Conservation (phyloP, 2,797 vertebrate genomes). For the Semotilus atromaculatus region DNA sequence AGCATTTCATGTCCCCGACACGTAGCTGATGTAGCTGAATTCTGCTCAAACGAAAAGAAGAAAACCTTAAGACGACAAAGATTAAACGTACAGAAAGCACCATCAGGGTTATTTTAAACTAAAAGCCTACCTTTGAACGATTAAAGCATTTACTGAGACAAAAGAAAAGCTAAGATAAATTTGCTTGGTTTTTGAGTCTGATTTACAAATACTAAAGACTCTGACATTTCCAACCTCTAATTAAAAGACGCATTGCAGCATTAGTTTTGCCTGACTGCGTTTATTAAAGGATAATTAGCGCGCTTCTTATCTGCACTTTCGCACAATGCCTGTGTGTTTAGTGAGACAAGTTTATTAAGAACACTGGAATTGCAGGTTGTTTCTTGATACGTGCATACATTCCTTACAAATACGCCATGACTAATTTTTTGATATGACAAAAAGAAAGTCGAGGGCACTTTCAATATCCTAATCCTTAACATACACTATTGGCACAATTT, state of each 20-base stretch:
- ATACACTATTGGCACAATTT: constrained; percentile 23
- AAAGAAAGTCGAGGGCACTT: constrained; percentile 48
- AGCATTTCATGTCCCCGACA: constrained; percentile 30
- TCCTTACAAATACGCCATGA: constrained; percentile 46
- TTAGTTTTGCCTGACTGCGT: constrained; percentile 63
- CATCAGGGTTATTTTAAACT: constrained; percentile 32
- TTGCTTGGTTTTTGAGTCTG: constrained; percentile 39
- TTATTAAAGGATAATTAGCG: constrained; percentile 59
- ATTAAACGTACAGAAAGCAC: constrained; percentile 33
- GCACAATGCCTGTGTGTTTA: constrained; percentile 56
- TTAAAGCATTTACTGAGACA: constrained; percentile 44
- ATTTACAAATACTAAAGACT: constrained; percentile 52
- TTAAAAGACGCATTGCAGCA: constrained; percentile 60
- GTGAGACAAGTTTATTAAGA: constrained; percentile 56
- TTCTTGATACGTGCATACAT: constrained; percentile 37
- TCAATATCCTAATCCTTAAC: constrained; percentile 43
- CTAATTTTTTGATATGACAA: constrained; percentile 46
- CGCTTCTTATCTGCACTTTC: constrained; percentile 53
- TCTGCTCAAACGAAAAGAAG: background rate
- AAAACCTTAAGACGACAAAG: constrained; percentile 22
- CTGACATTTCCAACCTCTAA: constrained; percentile 58
- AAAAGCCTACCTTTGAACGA: constrained; percentile 38
- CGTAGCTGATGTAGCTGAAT: constrained; percentile 35
- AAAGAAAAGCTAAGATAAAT: constrained; percentile 55
- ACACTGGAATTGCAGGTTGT: constrained; percentile 43